Percentiles rank a stretch among this genome's conserved stretches.
Conservation (phyloP, 2,797 vertebrate genomes). For the Centroberyx gerrardi region DNA sequence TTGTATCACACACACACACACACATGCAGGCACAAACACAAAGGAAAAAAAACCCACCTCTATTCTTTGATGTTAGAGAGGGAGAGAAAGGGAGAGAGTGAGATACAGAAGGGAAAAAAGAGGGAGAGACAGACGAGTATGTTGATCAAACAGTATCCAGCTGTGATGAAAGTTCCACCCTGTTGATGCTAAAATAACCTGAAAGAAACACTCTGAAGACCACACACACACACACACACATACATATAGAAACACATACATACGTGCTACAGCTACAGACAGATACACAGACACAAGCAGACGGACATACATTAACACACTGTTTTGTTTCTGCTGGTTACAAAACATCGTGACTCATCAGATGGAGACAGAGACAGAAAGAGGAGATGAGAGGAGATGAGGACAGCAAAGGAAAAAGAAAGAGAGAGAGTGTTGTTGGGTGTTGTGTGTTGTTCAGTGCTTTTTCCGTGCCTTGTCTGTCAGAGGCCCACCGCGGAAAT, state of each 20-base stretch:
- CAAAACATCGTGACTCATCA: not conserved
- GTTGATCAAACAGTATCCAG: slow-evolving; percentile 66
- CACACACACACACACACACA: not conserved
- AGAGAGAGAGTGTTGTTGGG: not conserved
- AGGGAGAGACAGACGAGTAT: slow-evolving; percentile 37
- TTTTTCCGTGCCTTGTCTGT: slow-evolving; percentile 1
- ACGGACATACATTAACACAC: not conserved
- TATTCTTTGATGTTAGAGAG: slow-evolving; percentile 56
- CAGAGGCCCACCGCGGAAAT: slow-evolving; percentile 16
- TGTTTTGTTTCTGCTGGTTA: not conserved
- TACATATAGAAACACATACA: not conserved
- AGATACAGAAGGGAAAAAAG: slow-evolving; percentile 7
- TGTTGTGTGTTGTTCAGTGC: not conserved
- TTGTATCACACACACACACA: slow-evolving; percentile 6
- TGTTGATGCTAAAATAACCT: slow-evolving; percentile 36
- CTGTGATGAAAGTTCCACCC: slow-evolving; percentile 62
- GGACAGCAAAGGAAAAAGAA: not conserved
- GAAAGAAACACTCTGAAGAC: slow-evolving; percentile 40
- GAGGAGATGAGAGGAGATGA: no score
- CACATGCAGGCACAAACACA: not conserved
- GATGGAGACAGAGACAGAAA: not conserved
- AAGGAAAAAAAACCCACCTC: slow-evolving; percentile 8
- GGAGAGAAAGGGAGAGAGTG: slow-evolving; percentile 2
- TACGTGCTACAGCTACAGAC: not conserved
- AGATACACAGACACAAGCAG: not conserved